phyloP scores from a whole-genome alignment of 2,888 invertebrate species.

The Chrysomela aeneicollis region DNA sequence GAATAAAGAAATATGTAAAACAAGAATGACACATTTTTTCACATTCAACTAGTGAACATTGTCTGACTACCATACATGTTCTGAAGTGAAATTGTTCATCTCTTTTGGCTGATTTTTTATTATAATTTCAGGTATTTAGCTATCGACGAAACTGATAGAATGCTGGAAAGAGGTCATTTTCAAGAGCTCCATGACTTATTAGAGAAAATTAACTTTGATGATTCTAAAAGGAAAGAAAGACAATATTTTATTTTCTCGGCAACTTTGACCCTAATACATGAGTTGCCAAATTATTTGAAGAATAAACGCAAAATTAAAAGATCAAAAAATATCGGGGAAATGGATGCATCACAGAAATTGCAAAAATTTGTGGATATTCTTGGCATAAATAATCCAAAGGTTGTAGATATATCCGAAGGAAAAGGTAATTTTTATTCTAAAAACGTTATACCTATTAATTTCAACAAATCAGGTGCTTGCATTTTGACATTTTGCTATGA shows the following conservation, averaged over 20 bases:
- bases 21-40: too few species aligned
- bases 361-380: slow-evolving; percentile 79
- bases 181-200: slow-evolving; percentile 86
- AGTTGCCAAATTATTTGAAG: slow-evolving; percentile 77
- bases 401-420: slow-evolving; percentile 88
- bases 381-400: slow-evolving; percentile 88
- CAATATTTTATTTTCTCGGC: slow-evolving; percentile 99
- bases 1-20: too few species aligned
- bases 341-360: slow-evolving; percentile 79
- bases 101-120: too few species aligned
- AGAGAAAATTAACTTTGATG: slow-evolving; percentile 79
- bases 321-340: slow-evolving; percentile 66
- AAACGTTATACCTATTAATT: too few species aligned
- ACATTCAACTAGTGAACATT: too few species aligned
- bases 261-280: slow-evolving; percentile 91
- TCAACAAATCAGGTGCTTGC: too few species aligned
- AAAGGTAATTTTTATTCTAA: slow-evolving; percentile 66
- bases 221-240: slow-evolving; percentile 66
- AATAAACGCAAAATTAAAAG: slow-evolving; percentile 65
- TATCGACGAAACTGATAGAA: slow-evolving; percentile 98
- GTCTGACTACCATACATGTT: too few species aligned
- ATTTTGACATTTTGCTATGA: too few species aligned
- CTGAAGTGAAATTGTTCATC: too few species aligned
- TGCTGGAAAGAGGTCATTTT: slow-evolving; percentile 97
- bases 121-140: slow-evolving; percentile 79